Evolutionary conservation across 1,140 invertebrate genomes (phyloP), one percentile per base, ranked within the genome.

Genomic region (Pseudachorutes palmiensis): DNA sequence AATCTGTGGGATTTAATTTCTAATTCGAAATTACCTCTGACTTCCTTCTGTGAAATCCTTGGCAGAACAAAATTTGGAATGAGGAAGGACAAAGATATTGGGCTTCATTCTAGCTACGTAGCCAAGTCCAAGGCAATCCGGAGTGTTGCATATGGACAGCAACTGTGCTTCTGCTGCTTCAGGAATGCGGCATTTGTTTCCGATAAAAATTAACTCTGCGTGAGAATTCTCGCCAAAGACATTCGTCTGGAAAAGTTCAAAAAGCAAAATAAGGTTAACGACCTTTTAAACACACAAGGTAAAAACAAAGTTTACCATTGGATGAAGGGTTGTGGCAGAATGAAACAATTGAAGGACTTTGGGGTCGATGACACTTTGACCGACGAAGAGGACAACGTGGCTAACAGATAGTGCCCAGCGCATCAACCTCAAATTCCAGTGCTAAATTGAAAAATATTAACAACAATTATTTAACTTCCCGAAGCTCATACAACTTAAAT

Each of bases 241-340:
- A 26, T 22, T 55, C 24, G 9, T 22, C 51, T 55, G 51, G 12
- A 55, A 19, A 9, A 41, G n/a, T 24, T 16, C 12, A 55, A 14
- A 55, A 55, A 55, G 51, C 51, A 55, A 55, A 55, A 55, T 55
- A 16, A 41, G 19, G 5, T 55, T 55, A 55, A 19, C 51, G 5
- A 55, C n/a, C n/a, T n/a, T n/a, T n/a, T n/a, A n/a, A n/a, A n/a
- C n/a, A n/a, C n/a, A n/a, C n/a, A n/a, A n/a, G n/a, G n/a, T n/a
- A n/a, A n/a, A n/a, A n/a, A n/a, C n/a, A n/a, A n/a, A n/a, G n/a
- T 55, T 55, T 55, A 55, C 51, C 51, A 55, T 55, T 55, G 51
- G 51, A 26, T 55, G 51, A 55, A 55, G 51, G 12, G 12, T 55
- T 14, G 51, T 5, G 12, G 51, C 51, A 5, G 51, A 55, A 22